A percentile compares a stretch with the other conserved stretches of the same genome.
Conservation (phyloP, 2,888 invertebrate species). For the Diarsia dahlii region DNA sequence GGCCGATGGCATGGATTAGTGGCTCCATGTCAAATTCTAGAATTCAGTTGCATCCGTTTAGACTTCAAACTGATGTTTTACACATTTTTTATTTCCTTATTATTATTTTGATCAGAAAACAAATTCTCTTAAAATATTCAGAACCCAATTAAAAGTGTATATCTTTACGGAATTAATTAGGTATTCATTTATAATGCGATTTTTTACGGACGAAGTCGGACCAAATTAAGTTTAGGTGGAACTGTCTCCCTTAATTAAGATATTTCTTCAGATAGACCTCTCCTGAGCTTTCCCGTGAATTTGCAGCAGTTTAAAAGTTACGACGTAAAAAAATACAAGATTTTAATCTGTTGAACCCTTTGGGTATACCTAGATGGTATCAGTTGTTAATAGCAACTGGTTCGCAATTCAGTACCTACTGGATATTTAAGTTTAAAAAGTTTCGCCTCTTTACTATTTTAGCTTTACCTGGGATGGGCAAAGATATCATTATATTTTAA, state of each 20-base stretch:
- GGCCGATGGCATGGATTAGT: neutral
- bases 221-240: conserved; percentile 62
- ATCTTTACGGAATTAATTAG: conserved; percentile 55
- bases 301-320: conserved; percentile 57
- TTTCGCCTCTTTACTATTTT: neutral
- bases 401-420: neutral
- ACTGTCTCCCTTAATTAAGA: conserved; percentile 64
- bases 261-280: conserved; percentile 63
- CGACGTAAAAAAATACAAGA: conserved; percentile 49
- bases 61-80: too few relatives aligned
- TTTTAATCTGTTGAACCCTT: conserved; percentile 42
- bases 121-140: neutral
- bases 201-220: conserved; percentile 37
- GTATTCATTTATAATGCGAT: conserved; percentile 56
- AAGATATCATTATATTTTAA: neutral
- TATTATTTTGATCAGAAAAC: neutral
- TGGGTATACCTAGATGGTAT: conserved; percentile 38
- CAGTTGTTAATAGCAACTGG: conserved; percentile 16
- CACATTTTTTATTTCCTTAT: neutral
- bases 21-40: neutral
- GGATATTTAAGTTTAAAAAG: neutral
- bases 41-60: neutral
- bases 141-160: conserved; percentile 44
- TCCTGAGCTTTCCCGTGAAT: conserved; percentile 51
- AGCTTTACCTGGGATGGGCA: neutral